Evolutionary conservation across 2,797 vertebrate genomes (phyloP), one percentile per base, ranked within the genome.

Genomic region (Prionace glauca): DNA sequence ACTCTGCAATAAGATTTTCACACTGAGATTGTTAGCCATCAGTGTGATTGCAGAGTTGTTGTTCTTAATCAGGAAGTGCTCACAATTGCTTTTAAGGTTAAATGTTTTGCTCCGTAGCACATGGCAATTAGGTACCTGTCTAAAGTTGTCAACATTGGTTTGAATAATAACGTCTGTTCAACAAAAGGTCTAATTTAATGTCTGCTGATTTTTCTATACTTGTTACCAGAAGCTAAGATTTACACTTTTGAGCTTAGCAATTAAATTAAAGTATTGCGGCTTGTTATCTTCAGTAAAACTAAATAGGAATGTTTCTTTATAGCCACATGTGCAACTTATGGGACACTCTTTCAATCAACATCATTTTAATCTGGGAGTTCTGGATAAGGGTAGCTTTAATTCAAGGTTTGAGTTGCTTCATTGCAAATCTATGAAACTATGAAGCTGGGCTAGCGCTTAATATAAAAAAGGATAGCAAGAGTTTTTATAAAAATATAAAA

Each of bases 1-100:
- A 72, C 92, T 94, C n/a, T 93, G 67, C 50, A 22, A 50, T 72
- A 41, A 94, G 69, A 93, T 45, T 72, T 94, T 94, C 71, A 74
- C 29, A 29, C 92, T 94, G 92, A 94, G 36, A 29, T 69, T 71
- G 65, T 26, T 94, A 45, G 14, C 67, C 92, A 72, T 22, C 22
- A 29, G 2, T 94, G 92, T 72, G 67, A 20, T 71, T 22, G 11
- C n/a, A 45, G 22, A 29, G 36, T 22, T 94, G 36, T n/a, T 24
- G 8, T 72, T 94, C 26, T 92, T 92, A 41, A 94, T n/a, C 41
- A 72, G 67, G 36, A 41, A 72, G 41, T 20, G 20, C 12, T 72
- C 65, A 50, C 69, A 45, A 72, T 41, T 41, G 62, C 20, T 22
- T 26, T 94, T 36, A 45, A 45, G 45, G 67, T 94, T 72, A 72